These are phyloP conservation scores for Boulengeromyrus knoepffleri DNA, from an alignment of 2,113 vertebrate genomes.

Conservation along the genomic window DNA sequence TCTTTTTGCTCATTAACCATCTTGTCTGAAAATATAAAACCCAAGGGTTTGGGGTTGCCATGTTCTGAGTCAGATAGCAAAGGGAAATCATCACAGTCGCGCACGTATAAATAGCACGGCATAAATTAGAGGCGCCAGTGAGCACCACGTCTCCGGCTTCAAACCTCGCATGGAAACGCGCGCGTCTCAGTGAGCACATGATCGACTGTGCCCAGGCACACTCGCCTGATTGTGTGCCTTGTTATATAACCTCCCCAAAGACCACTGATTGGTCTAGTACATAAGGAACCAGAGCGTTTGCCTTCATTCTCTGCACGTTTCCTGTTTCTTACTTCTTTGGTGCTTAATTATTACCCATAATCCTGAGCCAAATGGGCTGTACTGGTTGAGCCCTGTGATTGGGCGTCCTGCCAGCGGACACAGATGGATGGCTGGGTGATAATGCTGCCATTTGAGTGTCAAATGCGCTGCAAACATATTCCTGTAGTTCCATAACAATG, in stretches of 20 bases:
- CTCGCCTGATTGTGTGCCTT: background rate
- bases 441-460: constrained; percentile 43
- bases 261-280: background rate
- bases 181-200: background rate
- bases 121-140: constrained; percentile 3
- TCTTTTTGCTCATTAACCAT: background rate
- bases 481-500: constrained; percentile 38
- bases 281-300: background rate
- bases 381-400: constrained; percentile 33
- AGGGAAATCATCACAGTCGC: constrained; percentile 4
- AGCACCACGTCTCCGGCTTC: background rate
- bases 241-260: background rate
- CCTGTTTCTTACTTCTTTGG: background rate
- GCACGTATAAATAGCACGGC: background rate
- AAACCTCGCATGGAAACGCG: background rate
- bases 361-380: constrained; percentile 29
- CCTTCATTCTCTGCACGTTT: background rate
- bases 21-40: background rate
- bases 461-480: constrained; percentile 53
- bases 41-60: background rate
- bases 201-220: background rate
- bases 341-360: constrained; percentile 26
- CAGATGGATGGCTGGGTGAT: constrained; percentile 58
- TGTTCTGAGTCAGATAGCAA: constrained; percentile 1
- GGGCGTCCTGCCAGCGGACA: constrained; percentile 46